Base-by-base conservation (phyloP, 2,888 invertebrate species). In the Epirrhoe alternata region DNA sequence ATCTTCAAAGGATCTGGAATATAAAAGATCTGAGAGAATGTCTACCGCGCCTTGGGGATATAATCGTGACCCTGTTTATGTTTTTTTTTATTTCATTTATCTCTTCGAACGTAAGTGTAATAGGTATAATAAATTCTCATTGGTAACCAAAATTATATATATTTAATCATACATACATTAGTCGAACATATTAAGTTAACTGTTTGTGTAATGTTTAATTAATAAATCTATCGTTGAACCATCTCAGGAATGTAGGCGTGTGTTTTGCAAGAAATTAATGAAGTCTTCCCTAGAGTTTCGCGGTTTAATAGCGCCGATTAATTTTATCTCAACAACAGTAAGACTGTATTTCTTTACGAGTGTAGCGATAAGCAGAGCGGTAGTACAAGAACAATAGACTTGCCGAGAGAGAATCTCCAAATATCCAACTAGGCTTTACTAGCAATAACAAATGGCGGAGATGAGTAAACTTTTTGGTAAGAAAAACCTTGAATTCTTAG, bases 271-370 rank as follows among this genome's bases (percentile, higher is more conserved):
- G 82, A 88, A 90, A 92, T 92, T 90, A 92, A 92, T 92, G 90
- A 90, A 92, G 88, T 90, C 90, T 91, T 92, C 87, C 87, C 85
- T 80, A 79, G 86, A 87, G 86, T 88, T 91, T 90, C 88, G 88
- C 87, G 82, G 81, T 89, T 90, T 91, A 91, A 92, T 92, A 85
- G 90, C 80, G 12, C 82, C 87, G 81, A 91, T 92, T 90, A 92
- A 92, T 92, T 89, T 91, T 90, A 92, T 91, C 92, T 88, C 86
- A 86, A 88, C 85, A 84, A 85, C 57, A 49, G 42, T 57, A 12
- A 61, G 42, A 49, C 38, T 14, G 24, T 10, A 16, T 10, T 42
- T 53, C 10, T 49, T 33, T 6, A 51, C 33, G 10, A 64, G 64
- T 59, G n/a, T 38, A 63, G 67, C 56, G 55, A 42, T 50, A 61